These are phyloP conservation scores for Piscicola geometra DNA, from an alignment of 2,888 invertebrate species.

Conservation along the genomic window DNA sequence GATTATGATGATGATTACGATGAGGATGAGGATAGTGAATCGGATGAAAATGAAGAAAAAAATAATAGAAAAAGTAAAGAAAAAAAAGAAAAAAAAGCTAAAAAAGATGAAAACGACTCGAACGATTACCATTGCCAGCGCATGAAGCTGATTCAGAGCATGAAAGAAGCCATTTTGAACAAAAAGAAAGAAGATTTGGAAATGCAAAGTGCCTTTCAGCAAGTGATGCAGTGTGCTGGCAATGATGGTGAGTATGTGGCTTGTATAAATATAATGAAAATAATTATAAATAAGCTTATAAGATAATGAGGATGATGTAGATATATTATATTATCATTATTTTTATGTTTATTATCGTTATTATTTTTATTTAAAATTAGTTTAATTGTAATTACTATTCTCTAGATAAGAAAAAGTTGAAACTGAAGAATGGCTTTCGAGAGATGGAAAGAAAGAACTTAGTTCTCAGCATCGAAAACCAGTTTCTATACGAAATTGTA, in stretches of 20 bases:
- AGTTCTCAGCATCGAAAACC: constrained; percentile 3
- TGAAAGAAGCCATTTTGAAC: not conserved
- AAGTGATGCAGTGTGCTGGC: too few relatives aligned
- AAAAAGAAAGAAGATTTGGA: not conserved
- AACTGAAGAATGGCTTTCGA: not conserved
- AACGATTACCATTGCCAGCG: not conserved
- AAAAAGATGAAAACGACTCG: not conserved
- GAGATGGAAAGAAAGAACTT: not conserved
- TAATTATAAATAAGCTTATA: too few relatives aligned
- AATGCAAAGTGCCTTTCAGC: not conserved
- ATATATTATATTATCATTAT: not conserved
- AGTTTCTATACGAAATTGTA: not conserved
- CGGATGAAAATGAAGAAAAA: not conserved
- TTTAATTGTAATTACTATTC: too few relatives aligned
- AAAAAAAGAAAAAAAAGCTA: not conserved
- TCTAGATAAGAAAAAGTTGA: not conserved
- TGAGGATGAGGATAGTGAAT: not conserved
- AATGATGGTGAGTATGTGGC: not conserved
- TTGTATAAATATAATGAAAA: too few relatives aligned
- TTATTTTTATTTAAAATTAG: not conserved
- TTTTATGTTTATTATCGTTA: too few relatives aligned
- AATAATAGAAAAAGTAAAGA: not conserved
- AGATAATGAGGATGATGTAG: too few relatives aligned
- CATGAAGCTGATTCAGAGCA: not conserved
- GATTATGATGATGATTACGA: not conserved